phyloP scores from a whole-genome alignment of 1,140 invertebrate species.

The Gryllus bimaculatus region DNA sequence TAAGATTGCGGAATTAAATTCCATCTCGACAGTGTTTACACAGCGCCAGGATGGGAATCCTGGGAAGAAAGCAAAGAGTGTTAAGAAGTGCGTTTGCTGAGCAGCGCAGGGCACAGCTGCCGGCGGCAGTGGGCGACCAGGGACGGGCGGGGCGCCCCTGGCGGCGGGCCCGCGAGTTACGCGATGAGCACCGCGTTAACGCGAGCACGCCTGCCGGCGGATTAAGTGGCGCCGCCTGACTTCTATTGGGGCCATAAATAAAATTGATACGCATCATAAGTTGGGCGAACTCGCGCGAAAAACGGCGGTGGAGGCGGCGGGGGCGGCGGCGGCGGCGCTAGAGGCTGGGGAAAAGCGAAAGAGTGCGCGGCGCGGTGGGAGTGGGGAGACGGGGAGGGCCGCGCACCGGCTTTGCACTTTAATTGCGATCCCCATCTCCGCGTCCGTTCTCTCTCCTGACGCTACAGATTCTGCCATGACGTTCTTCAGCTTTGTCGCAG shows the following conservation, averaged over 20 bases:
- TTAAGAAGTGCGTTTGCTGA: not conserved
- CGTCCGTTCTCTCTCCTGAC: too few relatives aligned
- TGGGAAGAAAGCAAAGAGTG: not conserved
- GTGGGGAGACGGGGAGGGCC: not conserved
- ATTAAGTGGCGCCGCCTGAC: conserved; percentile 2
- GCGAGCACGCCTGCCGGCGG: not conserved
- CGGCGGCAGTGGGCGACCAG: not conserved
- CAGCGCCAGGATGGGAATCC: not conserved
- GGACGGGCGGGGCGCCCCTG: not conserved
- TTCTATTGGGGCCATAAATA: conserved; percentile 4
- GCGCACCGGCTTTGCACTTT: too few relatives aligned
- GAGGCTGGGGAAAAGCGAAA: not conserved
- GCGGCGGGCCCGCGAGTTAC: not conserved
- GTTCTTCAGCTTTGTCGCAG: too few relatives aligned
- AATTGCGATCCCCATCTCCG: too few relatives aligned
- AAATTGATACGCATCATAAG: conserved; percentile 5
- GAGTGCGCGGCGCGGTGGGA: not conserved
- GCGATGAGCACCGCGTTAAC: conserved; percentile 2
- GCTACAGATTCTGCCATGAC: too few relatives aligned
- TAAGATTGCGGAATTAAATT: conserved; percentile 5
- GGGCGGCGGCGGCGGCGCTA: too few relatives aligned
- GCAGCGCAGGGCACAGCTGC: too few relatives aligned
- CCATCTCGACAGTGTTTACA: conserved; percentile 3
- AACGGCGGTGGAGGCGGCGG: not conserved
- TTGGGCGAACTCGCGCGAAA: conserved; percentile 2